These are phyloP conservation scores for Noctua janthe DNA, from an alignment of 2,888 invertebrate species.

Conservation along the genomic window DNA sequence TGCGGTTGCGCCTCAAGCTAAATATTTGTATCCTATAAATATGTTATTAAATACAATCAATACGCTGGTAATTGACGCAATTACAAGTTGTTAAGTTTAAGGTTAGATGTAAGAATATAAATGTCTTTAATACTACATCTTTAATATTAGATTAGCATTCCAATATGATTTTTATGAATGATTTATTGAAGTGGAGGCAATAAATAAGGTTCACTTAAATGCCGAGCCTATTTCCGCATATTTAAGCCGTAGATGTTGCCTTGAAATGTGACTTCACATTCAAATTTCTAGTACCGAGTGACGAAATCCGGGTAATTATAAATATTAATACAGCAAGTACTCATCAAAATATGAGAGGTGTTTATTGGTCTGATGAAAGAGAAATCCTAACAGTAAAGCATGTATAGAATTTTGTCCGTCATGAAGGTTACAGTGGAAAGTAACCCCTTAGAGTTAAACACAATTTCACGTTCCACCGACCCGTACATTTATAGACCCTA, in stretches of 20 bases:
- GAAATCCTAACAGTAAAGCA: neutral
- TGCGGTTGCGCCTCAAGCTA: slow-evolving; percentile 67
- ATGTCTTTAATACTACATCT: slow-evolving; percentile 47
- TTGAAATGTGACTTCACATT: slow-evolving; percentile 67
- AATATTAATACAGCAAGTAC: neutral
- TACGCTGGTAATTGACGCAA: slow-evolving; percentile 58
- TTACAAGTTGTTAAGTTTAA: slow-evolving; percentile 60
- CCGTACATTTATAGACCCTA: neutral
- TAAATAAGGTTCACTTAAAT: slow-evolving; percentile 64
- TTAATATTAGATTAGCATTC: slow-evolving; percentile 55
- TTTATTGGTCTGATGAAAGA: neutral
- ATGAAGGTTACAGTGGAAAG: neutral
- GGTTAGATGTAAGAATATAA: slow-evolving; percentile 45
- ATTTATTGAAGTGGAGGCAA: slow-evolving; percentile 63
- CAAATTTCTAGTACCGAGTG: slow-evolving; percentile 55
- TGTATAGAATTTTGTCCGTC: neutral
- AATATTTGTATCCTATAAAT: slow-evolving; percentile 68
- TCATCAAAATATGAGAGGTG: neutral
- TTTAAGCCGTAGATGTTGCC: slow-evolving; percentile 58
- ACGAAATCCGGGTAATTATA: slow-evolving; percentile 25
- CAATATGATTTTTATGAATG: slow-evolving; percentile 57
- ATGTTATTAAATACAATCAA: slow-evolving; percentile 63
- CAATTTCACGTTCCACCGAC: neutral
- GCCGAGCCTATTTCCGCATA: slow-evolving; percentile 65
- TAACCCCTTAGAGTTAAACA: neutral